Base-by-base conservation (phyloP, 2,113 vertebrate genomes). In the Dipodomys ordii region DNA sequence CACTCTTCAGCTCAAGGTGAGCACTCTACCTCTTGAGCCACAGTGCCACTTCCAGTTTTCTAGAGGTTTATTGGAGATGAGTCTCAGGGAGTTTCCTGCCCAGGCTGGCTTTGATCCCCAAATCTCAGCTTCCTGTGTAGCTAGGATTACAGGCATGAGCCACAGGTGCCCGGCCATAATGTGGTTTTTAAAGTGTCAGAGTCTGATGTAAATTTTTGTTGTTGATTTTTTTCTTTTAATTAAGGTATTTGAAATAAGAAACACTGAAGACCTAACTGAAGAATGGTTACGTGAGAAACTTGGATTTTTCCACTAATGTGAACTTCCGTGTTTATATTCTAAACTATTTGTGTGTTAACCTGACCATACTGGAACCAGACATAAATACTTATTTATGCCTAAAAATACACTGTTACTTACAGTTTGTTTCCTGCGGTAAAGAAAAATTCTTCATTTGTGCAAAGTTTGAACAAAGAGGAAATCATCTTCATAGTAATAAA, bases 211-310 rank as follows among this genome's bases (percentile, higher is more conserved):
- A 57, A 57, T 57, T 57, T 57, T 57, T 57, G 15, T 57, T 57
- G 39, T 83, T 62, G 16, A 95, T 71, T 20, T 97, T 46, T 12
- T 35, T 25, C 81, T 93, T 39, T 39, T 6, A 39, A 39, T 74
- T 79, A 98, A 99, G 99, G 99, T 99, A 95, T 99, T 99, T 97
- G 99, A 99, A 98, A 99, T 99, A 97, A 98, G 99, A 95, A 99
- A 99, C 98, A 99, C 99, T 3, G 99, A 99, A 98, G 99, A 99
- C 97, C 98, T 99, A 64, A 99, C 99, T 77, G 99, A 99, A 98
- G 99, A 99, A 86, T 99, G 99, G 99, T 99, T 99, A 86, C 98
- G 98, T 92, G 99, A 99, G 98, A 99, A 99, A 98, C 98, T 99
- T 23, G 98, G 99, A 92, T 99, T 99, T 98, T 99, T 99, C 98